Evolutionary conservation across 2,797 vertebrate species (phyloP).

Genomic region (Nothura maculosa): DNA sequence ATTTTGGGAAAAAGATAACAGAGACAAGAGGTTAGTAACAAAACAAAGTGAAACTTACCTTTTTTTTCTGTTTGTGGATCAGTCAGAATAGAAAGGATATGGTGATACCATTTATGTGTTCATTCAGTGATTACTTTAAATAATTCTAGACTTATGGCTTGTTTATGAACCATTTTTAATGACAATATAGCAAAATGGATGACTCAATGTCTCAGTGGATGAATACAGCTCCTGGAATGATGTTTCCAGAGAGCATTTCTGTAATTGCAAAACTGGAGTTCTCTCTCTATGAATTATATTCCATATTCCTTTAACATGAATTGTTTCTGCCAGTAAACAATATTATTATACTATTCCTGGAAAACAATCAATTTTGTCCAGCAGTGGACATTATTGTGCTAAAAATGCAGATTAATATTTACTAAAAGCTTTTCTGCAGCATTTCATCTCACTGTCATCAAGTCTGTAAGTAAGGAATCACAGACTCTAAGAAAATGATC

Average conservation of each 20-base stretch:
- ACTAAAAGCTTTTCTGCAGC: conserved; percentile 17
- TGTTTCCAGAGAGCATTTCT: conserved; percentile 10
- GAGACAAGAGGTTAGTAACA: not conserved
- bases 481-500: not conserved
- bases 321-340: conserved; percentile 5
- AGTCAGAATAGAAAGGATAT: not conserved
- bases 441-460: not conserved
- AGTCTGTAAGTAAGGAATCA: conserved; percentile 1
- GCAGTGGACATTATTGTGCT: not conserved
- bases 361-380: conserved; percentile 20
- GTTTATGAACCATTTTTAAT: conserved; percentile 20
- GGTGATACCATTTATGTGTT: not conserved
- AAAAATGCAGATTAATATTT: conserved; percentile 39
- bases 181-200: not conserved
- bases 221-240: conserved; percentile 31
- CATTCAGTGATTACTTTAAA: conserved; percentile 6
- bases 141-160: not conserved
- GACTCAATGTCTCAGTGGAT: not conserved
- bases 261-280: conserved; percentile 12
- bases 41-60: not conserved
- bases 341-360: conserved; percentile 8
- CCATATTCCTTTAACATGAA: not conserved
- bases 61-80: not conserved
- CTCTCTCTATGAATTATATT: conserved; percentile 16
- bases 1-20: not conserved